Conservation (phyloP, 2,113 vertebrate genomes). For the Sinocyclocheilus anshuiensis region DNA sequence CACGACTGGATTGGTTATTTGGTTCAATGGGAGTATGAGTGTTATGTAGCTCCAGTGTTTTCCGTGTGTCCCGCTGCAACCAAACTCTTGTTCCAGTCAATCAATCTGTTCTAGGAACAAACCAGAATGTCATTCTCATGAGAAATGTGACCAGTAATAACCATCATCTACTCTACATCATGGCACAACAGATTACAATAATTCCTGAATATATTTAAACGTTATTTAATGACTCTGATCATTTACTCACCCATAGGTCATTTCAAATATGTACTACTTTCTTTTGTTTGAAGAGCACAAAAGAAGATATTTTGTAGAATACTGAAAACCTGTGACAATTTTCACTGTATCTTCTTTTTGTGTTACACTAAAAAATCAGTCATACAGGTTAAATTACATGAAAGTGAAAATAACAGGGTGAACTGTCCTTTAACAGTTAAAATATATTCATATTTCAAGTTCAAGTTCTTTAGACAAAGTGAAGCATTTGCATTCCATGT, state of each 20-base stretch:
- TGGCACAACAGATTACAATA: conserved; percentile 24
- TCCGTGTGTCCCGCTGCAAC: neutral
- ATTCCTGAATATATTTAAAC: conserved; percentile 5
- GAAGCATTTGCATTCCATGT: neutral
- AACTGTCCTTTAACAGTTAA: neutral
- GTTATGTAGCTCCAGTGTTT: neutral
- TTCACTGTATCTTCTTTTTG: neutral
- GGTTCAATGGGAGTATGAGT: neutral
- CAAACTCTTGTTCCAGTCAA: conserved; percentile 50
- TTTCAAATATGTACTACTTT: neutral
- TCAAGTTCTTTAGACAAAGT: neutral
- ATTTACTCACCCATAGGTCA: neutral
- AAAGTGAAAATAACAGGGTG: neutral
- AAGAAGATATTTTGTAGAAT: neutral
- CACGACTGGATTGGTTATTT: neutral
- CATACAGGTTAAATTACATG: neutral
- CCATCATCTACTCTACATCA: conserved; percentile 45
- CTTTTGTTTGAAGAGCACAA: neutral
- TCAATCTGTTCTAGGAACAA: conserved; percentile 47
- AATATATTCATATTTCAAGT: neutral
- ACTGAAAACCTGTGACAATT: neutral
- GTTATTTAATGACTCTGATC: neutral
- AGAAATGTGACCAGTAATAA: conserved; percentile 49
- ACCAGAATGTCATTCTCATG: conserved; percentile 46
- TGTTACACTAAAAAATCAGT: neutral